phyloP scores from a whole-genome alignment of 2,797 vertebrate genomes.

The Sebastolobus altivelis region DNA sequence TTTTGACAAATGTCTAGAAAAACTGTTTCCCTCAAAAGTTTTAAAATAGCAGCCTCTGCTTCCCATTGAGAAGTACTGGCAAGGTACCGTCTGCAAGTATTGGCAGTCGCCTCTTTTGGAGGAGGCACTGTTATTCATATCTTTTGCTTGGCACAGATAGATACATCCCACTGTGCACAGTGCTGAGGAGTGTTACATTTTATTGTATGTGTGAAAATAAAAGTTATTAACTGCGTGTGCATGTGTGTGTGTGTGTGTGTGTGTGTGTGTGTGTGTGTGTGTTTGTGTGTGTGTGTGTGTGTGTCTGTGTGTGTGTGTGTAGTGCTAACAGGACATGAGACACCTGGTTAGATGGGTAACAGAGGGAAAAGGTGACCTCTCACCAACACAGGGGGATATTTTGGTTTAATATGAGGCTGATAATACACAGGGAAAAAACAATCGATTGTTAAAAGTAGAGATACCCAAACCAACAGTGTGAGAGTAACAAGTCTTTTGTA shows the following conservation, averaged over 20 bases:
- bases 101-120: slow-evolving; percentile 31
- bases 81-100: slow-evolving; percentile 1
- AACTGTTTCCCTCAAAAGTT: slow-evolving; percentile 4
- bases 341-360: not conserved
- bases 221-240: not conserved
- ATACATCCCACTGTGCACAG: not conserved
- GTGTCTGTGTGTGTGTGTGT: not conserved
- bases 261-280: too few relatives aligned
- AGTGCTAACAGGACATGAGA: not conserved
- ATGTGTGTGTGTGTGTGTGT: not conserved
- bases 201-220: not conserved
- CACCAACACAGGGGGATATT: not conserved
- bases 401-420: not conserved
- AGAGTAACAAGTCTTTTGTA: not conserved
- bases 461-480: not conserved
- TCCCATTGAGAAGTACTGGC: slow-evolving; percentile 2
- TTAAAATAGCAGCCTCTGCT: slow-evolving; percentile 23
- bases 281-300: not conserved
- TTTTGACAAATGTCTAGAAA: not conserved
- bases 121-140: slow-evolving; percentile 14
- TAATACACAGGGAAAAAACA: not conserved
- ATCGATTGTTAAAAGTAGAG: not conserved
- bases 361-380: not conserved
- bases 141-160: slow-evolving; percentile 3
- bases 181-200: not conserved